Percentiles rank a stretch among this genome's conserved stretches.
Conservation (phyloP, 2,888 invertebrate species). For the Gandaritis pyraliata region DNA sequence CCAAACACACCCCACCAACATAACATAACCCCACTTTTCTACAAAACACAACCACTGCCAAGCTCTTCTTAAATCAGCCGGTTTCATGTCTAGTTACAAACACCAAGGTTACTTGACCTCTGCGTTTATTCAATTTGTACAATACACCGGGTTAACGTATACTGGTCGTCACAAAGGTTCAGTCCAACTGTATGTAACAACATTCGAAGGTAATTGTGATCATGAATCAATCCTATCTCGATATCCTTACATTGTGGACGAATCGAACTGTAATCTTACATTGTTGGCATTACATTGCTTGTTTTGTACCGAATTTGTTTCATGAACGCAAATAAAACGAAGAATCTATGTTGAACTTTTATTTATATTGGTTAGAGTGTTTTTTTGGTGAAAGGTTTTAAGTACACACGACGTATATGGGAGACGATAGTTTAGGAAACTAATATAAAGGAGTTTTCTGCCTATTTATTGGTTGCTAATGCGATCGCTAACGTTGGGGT, state of each 20-base stretch:
- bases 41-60: constrained; percentile 2
- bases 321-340: constrained; percentile 33
- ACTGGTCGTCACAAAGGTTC: constrained; percentile 51
- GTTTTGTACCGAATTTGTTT: constrained; percentile 37
- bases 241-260: constrained; percentile 59
- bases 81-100: constrained; percentile 49
- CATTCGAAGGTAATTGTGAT: constrained; percentile 78
- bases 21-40: constrained; percentile 17
- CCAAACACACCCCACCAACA: constrained; percentile 42
- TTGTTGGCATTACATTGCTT: constrained; percentile 50
- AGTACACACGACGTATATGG: constrained; percentile 51
- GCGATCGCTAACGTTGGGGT: constrained; percentile 38
- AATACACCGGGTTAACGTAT: constrained; percentile 44
- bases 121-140: constrained; percentile 35
- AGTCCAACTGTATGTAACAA: constrained; percentile 63
- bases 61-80: constrained; percentile 27
- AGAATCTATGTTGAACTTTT: constrained; percentile 45
- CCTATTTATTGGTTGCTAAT: constrained; percentile 66
- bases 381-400: constrained; percentile 39
- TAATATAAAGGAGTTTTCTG: constrained; percentile 66
- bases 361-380: constrained; percentile 27
- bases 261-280: constrained; percentile 48
- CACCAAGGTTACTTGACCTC: constrained; percentile 45
- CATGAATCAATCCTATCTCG: constrained; percentile 80
- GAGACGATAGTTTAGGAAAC: constrained; percentile 64